Base-by-base conservation (phyloP, 2,797 vertebrate genomes). In the Australoheros facetus region DNA sequence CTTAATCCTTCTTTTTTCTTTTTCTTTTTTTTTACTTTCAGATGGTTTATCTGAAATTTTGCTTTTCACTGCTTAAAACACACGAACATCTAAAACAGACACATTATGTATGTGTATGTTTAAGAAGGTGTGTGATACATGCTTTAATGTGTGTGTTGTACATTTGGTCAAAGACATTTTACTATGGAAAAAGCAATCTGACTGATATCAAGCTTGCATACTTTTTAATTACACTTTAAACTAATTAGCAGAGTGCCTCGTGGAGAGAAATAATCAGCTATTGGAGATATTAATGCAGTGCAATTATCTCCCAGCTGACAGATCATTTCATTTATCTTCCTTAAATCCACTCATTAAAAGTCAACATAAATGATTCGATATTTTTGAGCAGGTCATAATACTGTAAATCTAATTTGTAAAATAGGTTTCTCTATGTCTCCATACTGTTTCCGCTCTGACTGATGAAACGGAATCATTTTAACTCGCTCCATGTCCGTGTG, bases 401-500 rank as follows among this genome's bases (percentile, higher is more conserved):
- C 2, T 37, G 54, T 13, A n/a, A 30, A 30, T 17, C 17, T 30
- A n/a, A 69, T 69, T 51, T 69, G 19, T 51, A 51, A 26, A 30
- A 51, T 8, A 30, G 10, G 16, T 69, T 69, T 30, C 14, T 56
- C 5, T 72, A 0, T 39, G 53, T 17, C 4, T 56, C 54, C 34
- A n/a, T 39, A 42, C 10, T 28, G 37, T 56, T 56, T 56, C 23
- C 23, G 16, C 16, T n/a, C 32, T 26, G 77, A 75, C 26, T 79
- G 75, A 78, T 73, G 66, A 85, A 73, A 37, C 19, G 1, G 8
- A 71, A 57, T 28, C 66, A 56, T 55, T 72, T 32, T 5, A 56
- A 56, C 17, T 56, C n/a, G 3, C 39, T 42, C 26, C 37, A 56
- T 54, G 42, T 74, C 28, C 45, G 28, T 42, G 60, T 66, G 56